Percentiles rank a stretch among this genome's conserved stretches.
Conservation (phyloP, 2,113 vertebrate species). For the Brachypteracias leptosomus region DNA sequence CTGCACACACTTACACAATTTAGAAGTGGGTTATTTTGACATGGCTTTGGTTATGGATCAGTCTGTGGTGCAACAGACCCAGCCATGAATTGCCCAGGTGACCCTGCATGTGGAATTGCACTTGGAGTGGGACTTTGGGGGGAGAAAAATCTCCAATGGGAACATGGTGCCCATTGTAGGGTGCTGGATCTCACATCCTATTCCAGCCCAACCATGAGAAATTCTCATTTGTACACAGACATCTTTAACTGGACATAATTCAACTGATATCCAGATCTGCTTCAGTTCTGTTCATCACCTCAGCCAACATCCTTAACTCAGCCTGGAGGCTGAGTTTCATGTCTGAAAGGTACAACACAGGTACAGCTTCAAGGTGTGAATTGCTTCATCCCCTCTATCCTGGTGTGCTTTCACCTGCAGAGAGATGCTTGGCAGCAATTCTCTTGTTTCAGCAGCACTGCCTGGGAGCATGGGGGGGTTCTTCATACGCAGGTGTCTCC, state of each 20-base stretch:
- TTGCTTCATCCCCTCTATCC: not conserved
- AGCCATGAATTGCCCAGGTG: not conserved
- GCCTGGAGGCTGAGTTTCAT: not conserved
- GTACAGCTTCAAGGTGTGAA: not conserved
- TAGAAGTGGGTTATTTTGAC: not conserved
- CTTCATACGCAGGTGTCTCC: not conserved
- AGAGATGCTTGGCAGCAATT: too few species aligned
- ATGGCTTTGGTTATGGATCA: accelerated
- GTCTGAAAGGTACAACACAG: accelerated
- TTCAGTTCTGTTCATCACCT: not conserved
- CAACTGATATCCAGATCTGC: not conserved
- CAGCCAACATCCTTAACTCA: not conserved
- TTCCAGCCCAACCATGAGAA: not conserved
- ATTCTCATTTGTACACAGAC: accelerated
- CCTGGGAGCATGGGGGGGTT: accelerated
- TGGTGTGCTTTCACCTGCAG: accelerated
- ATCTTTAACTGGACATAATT: not conserved
- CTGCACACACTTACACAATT: accelerated
- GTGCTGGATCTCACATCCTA: accelerated
- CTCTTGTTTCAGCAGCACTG: not conserved
- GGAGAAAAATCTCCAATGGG: accelerated
- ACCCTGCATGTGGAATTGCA: not conserved
- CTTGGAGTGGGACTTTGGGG: not conserved
- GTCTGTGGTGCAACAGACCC: not conserved
- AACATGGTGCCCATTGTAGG: not conserved